phyloP scores from a whole-genome alignment of 2,888 invertebrate genomes.

The Andrena fulva region DNA sequence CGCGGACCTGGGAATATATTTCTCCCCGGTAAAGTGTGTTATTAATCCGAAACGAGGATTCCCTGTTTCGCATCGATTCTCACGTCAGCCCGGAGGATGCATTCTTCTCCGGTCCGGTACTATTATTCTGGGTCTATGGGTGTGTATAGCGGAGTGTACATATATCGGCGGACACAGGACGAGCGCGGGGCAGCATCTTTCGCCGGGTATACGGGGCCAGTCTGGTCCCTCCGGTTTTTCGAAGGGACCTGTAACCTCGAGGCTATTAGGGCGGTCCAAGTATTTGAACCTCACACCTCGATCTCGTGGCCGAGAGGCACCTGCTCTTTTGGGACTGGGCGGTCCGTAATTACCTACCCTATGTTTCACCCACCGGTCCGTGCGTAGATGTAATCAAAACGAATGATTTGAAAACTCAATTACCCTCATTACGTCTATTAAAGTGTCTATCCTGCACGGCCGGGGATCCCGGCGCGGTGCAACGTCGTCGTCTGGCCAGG shows the following conservation, averaged over 20 bases:
- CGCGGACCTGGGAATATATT: slow-evolving; percentile 20
- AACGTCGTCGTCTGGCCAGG: slow-evolving; percentile 22
- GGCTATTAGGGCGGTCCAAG: slow-evolving; percentile 83
- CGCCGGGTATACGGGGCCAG: slow-evolving; percentile 33
- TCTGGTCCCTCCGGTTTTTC: slow-evolving; percentile 75
- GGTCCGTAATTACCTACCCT: slow-evolving; percentile 83
- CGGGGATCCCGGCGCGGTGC: slow-evolving; percentile 36
- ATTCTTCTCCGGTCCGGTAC: slow-evolving; percentile 53
- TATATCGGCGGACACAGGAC: background rate
- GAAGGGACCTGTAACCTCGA: slow-evolving; percentile 81
- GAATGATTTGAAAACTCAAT: slow-evolving; percentile 84
- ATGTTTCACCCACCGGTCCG: slow-evolving; percentile 81
- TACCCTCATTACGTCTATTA: slow-evolving; percentile 83
- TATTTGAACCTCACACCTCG: slow-evolving; percentile 84
- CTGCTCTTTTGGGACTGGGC: slow-evolving; percentile 83
- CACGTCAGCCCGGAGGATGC: slow-evolving; percentile 63
- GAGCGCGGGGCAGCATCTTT: slow-evolving; percentile 21
- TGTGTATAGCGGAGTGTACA: slow-evolving; percentile 17
- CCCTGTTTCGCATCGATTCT: slow-evolving; percentile 49
- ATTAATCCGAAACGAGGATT: slow-evolving; percentile 49
- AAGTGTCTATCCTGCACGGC: slow-evolving; percentile 72
- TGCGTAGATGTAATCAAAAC: slow-evolving; percentile 83
- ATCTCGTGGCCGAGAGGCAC: slow-evolving; percentile 82
- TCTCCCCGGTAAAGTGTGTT: slow-evolving; percentile 3
- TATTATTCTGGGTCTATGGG: slow-evolving; percentile 54